Percentiles rank a stretch among this genome's conserved stretches.
phyloP scores from a whole-genome alignment of 2,797 vertebrate genomes.

The Thaleichthys pacificus region DNA sequence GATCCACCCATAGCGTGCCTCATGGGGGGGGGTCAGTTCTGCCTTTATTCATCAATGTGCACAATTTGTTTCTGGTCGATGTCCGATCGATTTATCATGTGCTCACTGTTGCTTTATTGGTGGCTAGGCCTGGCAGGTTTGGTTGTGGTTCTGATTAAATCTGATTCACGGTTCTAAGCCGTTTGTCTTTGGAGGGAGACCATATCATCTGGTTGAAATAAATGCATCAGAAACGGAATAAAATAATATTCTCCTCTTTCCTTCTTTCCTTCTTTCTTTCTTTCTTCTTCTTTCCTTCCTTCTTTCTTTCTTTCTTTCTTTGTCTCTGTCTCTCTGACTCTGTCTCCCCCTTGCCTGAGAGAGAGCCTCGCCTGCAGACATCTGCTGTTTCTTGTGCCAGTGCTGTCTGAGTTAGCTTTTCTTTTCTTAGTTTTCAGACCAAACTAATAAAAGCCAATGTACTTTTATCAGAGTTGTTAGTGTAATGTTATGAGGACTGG shows the following conservation, averaged over 20 bases:
- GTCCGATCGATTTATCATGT: conserved; percentile 57
- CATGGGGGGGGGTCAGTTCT: no score
- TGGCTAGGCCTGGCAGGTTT: conserved; percentile 49
- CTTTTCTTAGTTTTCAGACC: conserved; percentile 59
- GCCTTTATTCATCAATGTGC: conserved; percentile 42
- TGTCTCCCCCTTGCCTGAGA: conserved; percentile 31
- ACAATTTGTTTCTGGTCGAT: conserved; percentile 46
- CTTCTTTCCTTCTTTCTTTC: conserved; percentile 42
- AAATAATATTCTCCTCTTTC: conserved; percentile 44
- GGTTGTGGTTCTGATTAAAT: conserved; percentile 62
- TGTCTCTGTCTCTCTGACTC: background rate
- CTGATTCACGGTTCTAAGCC: conserved; percentile 64
- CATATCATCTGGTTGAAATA: conserved; percentile 70
- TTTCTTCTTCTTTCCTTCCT: conserved; percentile 37
- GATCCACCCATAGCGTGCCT: no score
- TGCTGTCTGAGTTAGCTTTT: conserved; percentile 62
- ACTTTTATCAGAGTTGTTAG: conserved; percentile 62
- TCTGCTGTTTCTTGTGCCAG: conserved; percentile 63
- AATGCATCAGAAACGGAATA: conserved; percentile 61
- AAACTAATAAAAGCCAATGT: conserved; percentile 59
- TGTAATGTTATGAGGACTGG: conserved; percentile 41
- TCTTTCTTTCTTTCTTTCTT: background rate
- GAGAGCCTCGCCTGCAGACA: conserved; percentile 47
- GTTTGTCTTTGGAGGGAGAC: conserved; percentile 56
- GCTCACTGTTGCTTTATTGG: conserved; percentile 48